Base-by-base conservation (phyloP, 2,888 invertebrate genomes). In the Mactromeris polynyma region DNA sequence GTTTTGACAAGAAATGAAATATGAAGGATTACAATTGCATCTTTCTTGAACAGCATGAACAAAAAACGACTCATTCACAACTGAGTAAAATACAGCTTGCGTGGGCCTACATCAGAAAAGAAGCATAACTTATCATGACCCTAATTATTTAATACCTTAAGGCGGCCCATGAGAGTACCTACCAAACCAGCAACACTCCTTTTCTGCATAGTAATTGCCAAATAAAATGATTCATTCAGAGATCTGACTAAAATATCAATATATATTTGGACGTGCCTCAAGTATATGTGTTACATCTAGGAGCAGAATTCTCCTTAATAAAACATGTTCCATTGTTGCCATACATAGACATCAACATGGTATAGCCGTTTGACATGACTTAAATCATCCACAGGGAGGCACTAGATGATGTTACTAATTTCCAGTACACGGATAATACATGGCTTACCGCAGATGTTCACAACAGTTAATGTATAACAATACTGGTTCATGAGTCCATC, bases 401-500 rank as follows among this genome's bases (percentile, higher is more conserved):
- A 2, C 17, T 46, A 36, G 19, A 73, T 36, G 17, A 17, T 73
- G 73, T 73, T 36, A 17, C 36, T 73, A 33, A 73, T 73, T 73
- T 73, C 73, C 73, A 73, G 73, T 36, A 36, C 36, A 73, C 33
- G 31, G 73, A 33, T 73, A 36, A 33, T 58, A 58, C 58, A 33
- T 33, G 73, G 17, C 73, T 73, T 17, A 33, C 31, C 73, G 73
- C 73, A 73, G 73, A 73, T 73, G 73, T 73, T 73, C 7, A 1
- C 19, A 17, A 73, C 26, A 11, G 26, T 58, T 33, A 33, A 64
- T 64, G 33, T 73, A 33, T 2, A 73, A 73, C 73, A 11, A 73
- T 73, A 73, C 73, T 17, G 33, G 33, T 11, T 73, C 33, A 73
- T 36, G 31, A 36, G 73, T 73, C 73, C 73, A 73, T 73, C 73